Percentiles rank a stretch among this genome's conserved stretches.
These are phyloP conservation scores for Indicator indicator DNA, from an alignment of 2,113 vertebrate genomes.

Conservation along the genomic window DNA sequence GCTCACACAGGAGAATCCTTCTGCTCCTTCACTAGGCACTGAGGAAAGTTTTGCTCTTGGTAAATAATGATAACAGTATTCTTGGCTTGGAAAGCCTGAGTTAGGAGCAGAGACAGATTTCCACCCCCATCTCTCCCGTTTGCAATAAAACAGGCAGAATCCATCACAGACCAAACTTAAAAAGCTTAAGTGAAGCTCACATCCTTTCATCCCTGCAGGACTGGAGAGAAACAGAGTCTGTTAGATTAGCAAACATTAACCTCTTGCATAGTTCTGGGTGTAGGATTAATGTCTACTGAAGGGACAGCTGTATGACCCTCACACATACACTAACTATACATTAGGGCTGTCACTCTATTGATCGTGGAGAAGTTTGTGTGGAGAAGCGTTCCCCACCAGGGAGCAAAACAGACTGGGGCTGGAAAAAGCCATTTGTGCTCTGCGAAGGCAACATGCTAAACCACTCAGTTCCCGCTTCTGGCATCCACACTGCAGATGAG, in stretches of 20 bases:
- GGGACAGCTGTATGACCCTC: constrained; percentile 39
- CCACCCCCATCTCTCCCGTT: background rate
- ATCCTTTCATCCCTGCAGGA: constrained; percentile 77
- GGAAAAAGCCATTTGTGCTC: constrained; percentile 23
- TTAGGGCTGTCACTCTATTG: constrained; percentile 31
- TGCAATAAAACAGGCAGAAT: constrained; percentile 46
- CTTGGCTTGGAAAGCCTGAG: constrained; percentile 6
- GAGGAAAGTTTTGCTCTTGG: constrained; percentile 4
- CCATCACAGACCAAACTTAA: constrained; percentile 43
- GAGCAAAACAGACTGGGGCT: background rate
- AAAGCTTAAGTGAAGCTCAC: constrained; percentile 61
- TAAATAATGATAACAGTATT: constrained; percentile 14
- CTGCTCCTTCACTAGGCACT: background rate
- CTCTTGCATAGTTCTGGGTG: constrained; percentile 25
- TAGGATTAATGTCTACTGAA: constrained; percentile 55
- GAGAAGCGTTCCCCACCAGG: constrained; percentile 8
- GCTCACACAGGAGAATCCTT: background rate
- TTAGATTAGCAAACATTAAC: constrained; percentile 71
- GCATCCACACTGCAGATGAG: background rate
- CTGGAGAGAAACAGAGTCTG: constrained; percentile 50
- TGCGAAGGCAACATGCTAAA: background rate
- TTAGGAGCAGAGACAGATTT: background rate
- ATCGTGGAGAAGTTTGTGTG: constrained; percentile 4
- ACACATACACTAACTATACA: constrained; percentile 14
- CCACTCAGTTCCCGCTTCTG: constrained; percentile 11